These are phyloP conservation scores for Protodeltote pygarga DNA, from an alignment of 2,888 invertebrate genomes.

Conservation along the genomic window DNA sequence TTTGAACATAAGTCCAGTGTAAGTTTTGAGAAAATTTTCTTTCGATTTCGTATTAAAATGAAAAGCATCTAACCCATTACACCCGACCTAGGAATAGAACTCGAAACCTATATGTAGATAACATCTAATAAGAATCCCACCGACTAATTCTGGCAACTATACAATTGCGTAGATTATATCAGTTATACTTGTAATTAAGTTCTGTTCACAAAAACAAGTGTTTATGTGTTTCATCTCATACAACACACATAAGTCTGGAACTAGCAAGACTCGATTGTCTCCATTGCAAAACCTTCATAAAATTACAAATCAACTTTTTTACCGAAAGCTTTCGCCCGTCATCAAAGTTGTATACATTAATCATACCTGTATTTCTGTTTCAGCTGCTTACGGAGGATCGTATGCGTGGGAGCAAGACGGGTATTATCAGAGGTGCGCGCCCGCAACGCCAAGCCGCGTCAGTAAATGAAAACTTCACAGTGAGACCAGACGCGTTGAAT, in stretches of 20 bases:
- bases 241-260: slow-evolving; percentile 16
- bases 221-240: slow-evolving; percentile 9
- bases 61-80: no score
- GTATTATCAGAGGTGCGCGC: slow-evolving; percentile 43
- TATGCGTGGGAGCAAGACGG: slow-evolving; percentile 16
- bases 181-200: slow-evolving; percentile 24
- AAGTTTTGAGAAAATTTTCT: no score
- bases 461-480: slow-evolving; percentile 56
- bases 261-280: slow-evolving; percentile 42
- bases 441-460: slow-evolving; percentile 58
- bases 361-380: slow-evolving; percentile 56
- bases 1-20: no score
- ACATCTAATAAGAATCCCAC: neutral
- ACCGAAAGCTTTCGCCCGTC: slow-evolving; percentile 62
- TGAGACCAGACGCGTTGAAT: slow-evolving; percentile 43
- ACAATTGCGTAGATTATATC: slow-evolving; percentile 9
- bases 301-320: slow-evolving; percentile 62
- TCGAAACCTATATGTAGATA: no score
- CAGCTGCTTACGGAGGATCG: slow-evolving; percentile 33
- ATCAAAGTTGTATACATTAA: slow-evolving; percentile 58
- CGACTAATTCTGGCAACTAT: slow-evolving; percentile 1
- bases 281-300: slow-evolving; percentile 47
- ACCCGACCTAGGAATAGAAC: no score
- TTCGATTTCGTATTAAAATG: no score
- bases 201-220: slow-evolving; percentile 23